A percentile compares a stretch with the other conserved stretches of the same genome.
Evolutionary conservation across 2,113 vertebrate species (phyloP).

Genomic region (Mirza zaza): DNA sequence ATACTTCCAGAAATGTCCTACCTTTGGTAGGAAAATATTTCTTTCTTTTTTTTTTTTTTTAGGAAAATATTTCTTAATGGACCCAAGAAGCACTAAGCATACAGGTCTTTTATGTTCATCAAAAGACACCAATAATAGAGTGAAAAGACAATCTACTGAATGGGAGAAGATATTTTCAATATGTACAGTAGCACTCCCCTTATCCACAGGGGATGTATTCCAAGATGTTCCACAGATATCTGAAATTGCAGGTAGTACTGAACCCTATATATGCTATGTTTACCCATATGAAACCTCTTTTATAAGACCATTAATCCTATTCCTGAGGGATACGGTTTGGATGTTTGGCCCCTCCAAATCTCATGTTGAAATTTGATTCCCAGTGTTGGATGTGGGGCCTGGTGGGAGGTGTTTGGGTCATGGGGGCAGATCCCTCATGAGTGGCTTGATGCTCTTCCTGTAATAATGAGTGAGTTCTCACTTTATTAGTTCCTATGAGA

Average conservation of each 20-base stretch:
- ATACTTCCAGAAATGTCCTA: background rate
- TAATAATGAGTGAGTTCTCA: too few species aligned
- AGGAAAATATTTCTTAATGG: background rate
- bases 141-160: background rate
- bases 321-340: background rate
- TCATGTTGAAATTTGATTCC: too few species aligned
- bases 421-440: too few species aligned
- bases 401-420: too few species aligned
- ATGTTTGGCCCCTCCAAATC: too few species aligned
- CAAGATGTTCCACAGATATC: background rate
- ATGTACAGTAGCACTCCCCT: background rate
- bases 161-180: background rate
- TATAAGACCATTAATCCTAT: background rate
- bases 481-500: too few species aligned
- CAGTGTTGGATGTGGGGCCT: too few species aligned
- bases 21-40: background rate
- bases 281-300: background rate
- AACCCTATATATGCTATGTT: background rate
- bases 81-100: background rate
- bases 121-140: conserved; percentile 8
- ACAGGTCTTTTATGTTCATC: background rate
- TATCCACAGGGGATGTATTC: background rate
- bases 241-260: background rate
- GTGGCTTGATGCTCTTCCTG: too few species aligned
- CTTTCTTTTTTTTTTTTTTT: background rate